Base-by-base conservation (phyloP, 1,140 invertebrate genomes). In the Drosophila ambigua region DNA sequence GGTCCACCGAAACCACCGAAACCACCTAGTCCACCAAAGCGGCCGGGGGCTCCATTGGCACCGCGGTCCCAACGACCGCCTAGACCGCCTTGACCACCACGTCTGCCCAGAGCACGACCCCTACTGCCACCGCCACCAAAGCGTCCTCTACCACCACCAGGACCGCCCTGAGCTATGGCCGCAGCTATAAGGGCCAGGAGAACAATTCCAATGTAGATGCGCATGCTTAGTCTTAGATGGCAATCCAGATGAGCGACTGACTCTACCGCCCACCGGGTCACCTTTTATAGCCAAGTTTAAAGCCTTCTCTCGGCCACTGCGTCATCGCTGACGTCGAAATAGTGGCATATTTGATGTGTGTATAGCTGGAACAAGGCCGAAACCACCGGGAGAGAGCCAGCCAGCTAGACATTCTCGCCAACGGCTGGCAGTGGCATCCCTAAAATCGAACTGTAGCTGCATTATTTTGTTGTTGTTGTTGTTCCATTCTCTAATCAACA, bases 161-260 rank as follows among this genome's bases (percentile, higher is more conserved):
- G 31, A 16, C 15, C 53, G 0, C 76, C 59, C 43, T 82, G 79
- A 8, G 75, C 74, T 23, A 74, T 15, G 15, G 54, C 75, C 28
- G 72, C 26, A n/a, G 80, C 79, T 31, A 83, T 58, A 13, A 79
- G 53, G 15, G 72, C 64, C 8, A 71, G 26, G 8, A 83, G 51
- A 43, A 51, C 44, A 13, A 79, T 55, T 39, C 61, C 43, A 16
- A 84, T 66, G 24, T 57, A 64, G 46, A 8, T 45, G 49, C 80
- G 79, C 80, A 84, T 83, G 53, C 20, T 60, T 7, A 43, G 16
- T 13, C 23, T 53, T 35, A 26, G 5, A 31, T 39, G 55, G 11
- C 55, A 41, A 15, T 50, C 24, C 35, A 39, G 59, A 31, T 51
- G 44, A 45, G 43, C 46, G 69, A 62, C 53, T 71, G 61, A 72